These are phyloP conservation scores for Caenorhabditis sulstoni DNA, from an alignment of 2,888 invertebrate genomes.

Conservation along the genomic window DNA sequence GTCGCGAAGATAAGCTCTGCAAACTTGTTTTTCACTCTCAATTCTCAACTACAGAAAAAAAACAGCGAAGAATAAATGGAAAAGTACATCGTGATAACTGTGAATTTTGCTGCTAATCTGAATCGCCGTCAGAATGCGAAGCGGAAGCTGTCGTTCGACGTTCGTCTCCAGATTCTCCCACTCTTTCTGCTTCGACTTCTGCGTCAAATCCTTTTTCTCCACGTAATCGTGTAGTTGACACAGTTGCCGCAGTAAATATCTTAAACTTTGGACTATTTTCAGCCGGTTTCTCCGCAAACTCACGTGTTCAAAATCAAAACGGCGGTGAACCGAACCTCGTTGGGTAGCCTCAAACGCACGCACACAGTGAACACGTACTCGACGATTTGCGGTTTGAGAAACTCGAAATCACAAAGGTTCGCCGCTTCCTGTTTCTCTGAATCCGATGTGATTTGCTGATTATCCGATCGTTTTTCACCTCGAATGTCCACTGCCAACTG, in stretches of 20 bases:
- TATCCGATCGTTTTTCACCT: constrained; percentile 26
- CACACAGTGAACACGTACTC: constrained; percentile 78
- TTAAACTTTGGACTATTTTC: too few relatives aligned
- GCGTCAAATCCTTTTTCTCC: constrained; percentile 32
- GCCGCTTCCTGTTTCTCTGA: constrained; percentile 26
- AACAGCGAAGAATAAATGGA: not conserved
- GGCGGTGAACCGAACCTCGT: constrained; percentile 74
- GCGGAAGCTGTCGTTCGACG: constrained; percentile 79
- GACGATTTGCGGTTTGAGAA: constrained; percentile 67
- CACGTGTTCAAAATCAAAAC: constrained; percentile 52
- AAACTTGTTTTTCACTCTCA: not conserved
- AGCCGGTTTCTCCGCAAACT: too few relatives aligned
- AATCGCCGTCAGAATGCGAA: constrained; percentile 81
- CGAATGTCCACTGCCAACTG: constrained; percentile 52
- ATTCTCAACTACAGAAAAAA: not conserved
- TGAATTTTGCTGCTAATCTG: constrained; percentile 82
- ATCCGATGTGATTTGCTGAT: not conserved
- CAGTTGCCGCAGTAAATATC: constrained; percentile 69
- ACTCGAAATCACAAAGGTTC: constrained; percentile 55
- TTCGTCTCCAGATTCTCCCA: constrained; percentile 75
- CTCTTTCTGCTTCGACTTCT: constrained; percentile 48
- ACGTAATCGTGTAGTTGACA: constrained; percentile 57
- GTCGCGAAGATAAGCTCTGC: constrained; percentile 80
- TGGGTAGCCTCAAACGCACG: constrained; percentile 75
- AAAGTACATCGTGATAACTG: constrained; percentile 80